Evolutionary conservation across 2,113 vertebrate genomes (phyloP).

Genomic region (Chloebia gouldiae): DNA sequence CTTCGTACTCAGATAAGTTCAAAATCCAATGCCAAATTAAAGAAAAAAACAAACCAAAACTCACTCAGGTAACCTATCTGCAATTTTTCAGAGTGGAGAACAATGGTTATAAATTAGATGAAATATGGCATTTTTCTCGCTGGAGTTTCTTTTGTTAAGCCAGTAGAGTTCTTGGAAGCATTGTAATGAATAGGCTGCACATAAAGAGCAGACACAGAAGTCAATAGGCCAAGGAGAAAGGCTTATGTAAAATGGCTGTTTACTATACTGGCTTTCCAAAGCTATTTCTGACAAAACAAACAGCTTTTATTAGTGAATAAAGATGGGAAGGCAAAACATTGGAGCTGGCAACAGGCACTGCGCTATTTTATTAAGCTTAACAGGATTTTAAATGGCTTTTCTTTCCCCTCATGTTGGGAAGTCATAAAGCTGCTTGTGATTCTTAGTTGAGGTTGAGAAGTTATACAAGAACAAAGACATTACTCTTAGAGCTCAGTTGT

Average conservation of each 20-base stretch:
- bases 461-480: neutral
- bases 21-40: neutral
- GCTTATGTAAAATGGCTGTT: slow-evolving; percentile 3
- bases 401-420: neutral
- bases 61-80: neutral
- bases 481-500: neutral
- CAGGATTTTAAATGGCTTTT: neutral
- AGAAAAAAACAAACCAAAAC: neutral
- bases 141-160: neutral
- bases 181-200: neutral
- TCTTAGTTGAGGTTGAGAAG: slow-evolving; percentile 27
- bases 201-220: neutral
- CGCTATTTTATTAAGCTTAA: neutral
- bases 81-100: neutral
- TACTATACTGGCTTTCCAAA: neutral
- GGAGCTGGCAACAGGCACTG: neutral
- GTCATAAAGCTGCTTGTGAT: slow-evolving; percentile 26
- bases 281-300: slow-evolving; percentile 28
- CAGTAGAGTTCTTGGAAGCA: neutral
- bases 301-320: slow-evolving; percentile 10
- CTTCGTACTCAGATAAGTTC: neutral
- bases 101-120: neutral
- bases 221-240: neutral
- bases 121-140: neutral
- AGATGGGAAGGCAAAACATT: neutral